Base-by-base conservation (phyloP, 2,888 invertebrate species). In the Agapetus fuscipes region DNA sequence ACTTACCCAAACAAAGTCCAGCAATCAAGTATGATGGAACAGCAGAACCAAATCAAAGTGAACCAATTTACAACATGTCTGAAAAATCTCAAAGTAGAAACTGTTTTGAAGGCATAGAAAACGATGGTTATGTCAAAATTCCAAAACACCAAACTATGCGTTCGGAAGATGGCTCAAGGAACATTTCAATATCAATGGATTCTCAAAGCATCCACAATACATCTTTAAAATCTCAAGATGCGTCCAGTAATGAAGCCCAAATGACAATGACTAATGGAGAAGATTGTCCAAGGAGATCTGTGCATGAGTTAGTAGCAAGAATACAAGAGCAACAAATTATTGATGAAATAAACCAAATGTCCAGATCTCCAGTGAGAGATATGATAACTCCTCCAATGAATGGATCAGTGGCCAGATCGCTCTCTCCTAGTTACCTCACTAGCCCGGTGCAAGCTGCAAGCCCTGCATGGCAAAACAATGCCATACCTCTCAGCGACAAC, bases 241-340 rank as follows among this genome's bases (percentile, higher is more conserved):
- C 9, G 20, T 20, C 20, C 5, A 9, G 20, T 20, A 49, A 49
- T 27, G 13, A 16, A 24, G 20, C 31, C 9, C 27, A 3, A 34
- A 34, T 20, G 28, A 26, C 34, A 50, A 57, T 14, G 60, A 57
- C 6, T 5, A 61, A 61, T 44, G 62, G 62, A 34, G 49, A 46
- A 10, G 49, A 49, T n/a, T 50, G 53, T 32, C 63, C 64, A 2
- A 62, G 76, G 30, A 73, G 66, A 49, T 72, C 75, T 1, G 78
- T 78, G 1, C 78, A 76, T 51, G 77, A 78, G 52, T 57, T 78
- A 49, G 76, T 78, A 15, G 77, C 76, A 2, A 68, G 71, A 53
- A 74, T 76, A 7, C 78, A 78, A 55, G 65, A 64, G 17, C 61
- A 71, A 35, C 64, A 66, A 36, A 30, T 44, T 9, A 30, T 47